Conservation (phyloP, 2,888 invertebrate genomes). For the Brachylomia viminalis region DNA sequence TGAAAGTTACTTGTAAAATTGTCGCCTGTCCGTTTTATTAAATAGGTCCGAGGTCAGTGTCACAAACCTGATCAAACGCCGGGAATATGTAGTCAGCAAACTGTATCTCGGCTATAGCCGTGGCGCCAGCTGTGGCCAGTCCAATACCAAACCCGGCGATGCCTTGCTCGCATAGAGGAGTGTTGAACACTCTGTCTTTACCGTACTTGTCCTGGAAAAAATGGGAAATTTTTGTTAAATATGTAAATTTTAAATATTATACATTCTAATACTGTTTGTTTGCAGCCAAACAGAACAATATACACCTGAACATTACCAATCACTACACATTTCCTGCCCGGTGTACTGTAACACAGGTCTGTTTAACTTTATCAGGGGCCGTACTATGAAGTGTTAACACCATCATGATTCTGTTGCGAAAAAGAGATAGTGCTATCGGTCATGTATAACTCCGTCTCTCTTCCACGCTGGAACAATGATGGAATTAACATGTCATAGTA, state of each 20-base stretch:
- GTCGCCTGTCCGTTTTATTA: no score
- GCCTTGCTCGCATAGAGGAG: conserved; percentile 98
- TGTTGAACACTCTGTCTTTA: conserved; percentile 98
- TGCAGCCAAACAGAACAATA: background rate
- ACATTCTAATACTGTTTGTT: background rate
- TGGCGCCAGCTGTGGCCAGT: conserved; percentile 96
- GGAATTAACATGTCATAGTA: no score
- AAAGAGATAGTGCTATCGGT: no score
- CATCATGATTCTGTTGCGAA: no score
- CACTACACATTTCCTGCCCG: background rate
- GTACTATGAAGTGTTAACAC: no score
- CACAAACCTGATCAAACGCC: conserved; percentile 97
- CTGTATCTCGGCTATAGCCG: conserved; percentile 99
- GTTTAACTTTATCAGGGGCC: no score
- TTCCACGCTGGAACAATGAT: no score
- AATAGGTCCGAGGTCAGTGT: background rate
- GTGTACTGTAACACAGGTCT: background rate
- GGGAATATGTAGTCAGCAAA: conserved; percentile 99
- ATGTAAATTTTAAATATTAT: no score
- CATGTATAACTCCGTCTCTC: no score
- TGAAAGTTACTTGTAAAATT: no score
- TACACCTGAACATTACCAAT: no score
- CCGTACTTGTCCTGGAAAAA: conserved; percentile 95
- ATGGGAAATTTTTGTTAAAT: background rate
- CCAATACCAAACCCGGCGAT: conserved; percentile 99